Base-by-base conservation (phyloP, 2,113 vertebrate species). In the Centropristis striata region DNA sequence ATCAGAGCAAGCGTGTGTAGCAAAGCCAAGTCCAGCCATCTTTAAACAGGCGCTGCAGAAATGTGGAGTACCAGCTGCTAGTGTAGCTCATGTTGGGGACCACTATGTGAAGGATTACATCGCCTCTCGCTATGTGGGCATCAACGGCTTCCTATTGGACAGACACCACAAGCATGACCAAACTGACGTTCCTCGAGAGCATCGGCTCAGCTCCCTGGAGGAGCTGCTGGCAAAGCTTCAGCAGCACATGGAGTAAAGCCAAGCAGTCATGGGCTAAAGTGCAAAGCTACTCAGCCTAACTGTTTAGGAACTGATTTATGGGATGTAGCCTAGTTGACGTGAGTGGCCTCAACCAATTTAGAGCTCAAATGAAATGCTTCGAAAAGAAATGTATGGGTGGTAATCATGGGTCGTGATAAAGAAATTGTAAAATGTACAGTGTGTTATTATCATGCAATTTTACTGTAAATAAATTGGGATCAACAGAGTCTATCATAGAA, bases 21-120 rank as follows among this genome's bases (percentile, higher is more conserved):
- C 96, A 47, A 99, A 99, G 80, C 98, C 98, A 0, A 92, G 96
- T 69, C 44, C 89, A 7, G 85, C 66, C 8, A 98, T 99, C 85
- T 99, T 99, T 64, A 53, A 71, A 8, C 77, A 95, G 68, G 97
- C 97, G 0, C 86, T 99, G 67, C 60, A 57, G 41, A 95, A 92
- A 8, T 90, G 95, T 12, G 84, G 86, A 0, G 86, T 91, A 3
- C 75, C 89, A 0, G 86, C 93, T 47, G 92, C 95, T 0, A 80
- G 82, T 1, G 94, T 95, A 0, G 97, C 95, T 7, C 97, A 99
- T 0, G 5, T 98, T 0, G 98, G 98, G 8, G 97, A 99, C 15
- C 93, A 95, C 67, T 97, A 96, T 59, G n/a, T 59, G 65, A 94
- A 94, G 0, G 98, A 99, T 74, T 99, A 99, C 71, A 77, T 90